A percentile compares a stretch with the other conserved stretches of the same genome.
phyloP scores from a whole-genome alignment of 2,797 vertebrate genomes.

The Micromesistius poutassou region DNA sequence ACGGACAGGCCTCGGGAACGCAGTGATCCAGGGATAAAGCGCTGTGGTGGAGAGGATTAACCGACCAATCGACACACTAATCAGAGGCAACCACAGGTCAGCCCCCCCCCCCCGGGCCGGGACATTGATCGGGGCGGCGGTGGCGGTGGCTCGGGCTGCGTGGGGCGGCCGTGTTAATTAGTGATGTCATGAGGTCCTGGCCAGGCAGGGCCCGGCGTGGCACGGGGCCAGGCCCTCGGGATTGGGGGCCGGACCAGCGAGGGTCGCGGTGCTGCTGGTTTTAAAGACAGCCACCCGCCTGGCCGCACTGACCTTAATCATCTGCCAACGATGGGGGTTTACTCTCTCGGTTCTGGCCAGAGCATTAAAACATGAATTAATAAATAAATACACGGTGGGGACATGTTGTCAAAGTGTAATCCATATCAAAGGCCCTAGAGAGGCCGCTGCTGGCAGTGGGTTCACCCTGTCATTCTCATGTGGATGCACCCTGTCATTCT shows the following conservation, averaged over 20 bases:
- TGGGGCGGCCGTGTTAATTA: background rate
- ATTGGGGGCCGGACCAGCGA: too few species aligned
- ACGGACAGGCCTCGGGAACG: slow-evolving; percentile 64
- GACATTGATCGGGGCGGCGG: background rate
- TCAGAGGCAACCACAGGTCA: slow-evolving; percentile 66
- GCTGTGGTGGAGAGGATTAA: slow-evolving; percentile 54
- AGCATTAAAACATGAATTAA: slow-evolving; percentile 52
- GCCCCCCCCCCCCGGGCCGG: background rate
- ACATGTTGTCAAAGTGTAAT: slow-evolving; percentile 62
- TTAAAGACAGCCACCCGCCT: slow-evolving; percentile 39
- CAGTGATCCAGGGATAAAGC: slow-evolving; percentile 69
- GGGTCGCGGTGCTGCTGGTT: slow-evolving; percentile 43
- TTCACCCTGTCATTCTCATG: slow-evolving; percentile 46
- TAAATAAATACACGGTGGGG: slow-evolving; percentile 42
- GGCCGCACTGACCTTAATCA: slow-evolving; percentile 73
- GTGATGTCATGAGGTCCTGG: background rate
- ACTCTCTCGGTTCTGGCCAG: slow-evolving; percentile 55
- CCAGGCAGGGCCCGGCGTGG: too few species aligned
- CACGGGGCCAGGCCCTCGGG: too few species aligned
- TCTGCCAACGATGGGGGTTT: slow-evolving; percentile 68
- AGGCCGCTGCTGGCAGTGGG: slow-evolving; percentile 39
- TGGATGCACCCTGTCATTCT: slow-evolving; percentile 41
- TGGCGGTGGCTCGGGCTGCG: background rate
- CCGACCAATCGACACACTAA: slow-evolving; percentile 61
- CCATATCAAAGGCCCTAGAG: slow-evolving; percentile 69